Evolutionary conservation across 2,888 invertebrate species (phyloP).

Genomic region (Teleogryllus oceanicus): DNA sequence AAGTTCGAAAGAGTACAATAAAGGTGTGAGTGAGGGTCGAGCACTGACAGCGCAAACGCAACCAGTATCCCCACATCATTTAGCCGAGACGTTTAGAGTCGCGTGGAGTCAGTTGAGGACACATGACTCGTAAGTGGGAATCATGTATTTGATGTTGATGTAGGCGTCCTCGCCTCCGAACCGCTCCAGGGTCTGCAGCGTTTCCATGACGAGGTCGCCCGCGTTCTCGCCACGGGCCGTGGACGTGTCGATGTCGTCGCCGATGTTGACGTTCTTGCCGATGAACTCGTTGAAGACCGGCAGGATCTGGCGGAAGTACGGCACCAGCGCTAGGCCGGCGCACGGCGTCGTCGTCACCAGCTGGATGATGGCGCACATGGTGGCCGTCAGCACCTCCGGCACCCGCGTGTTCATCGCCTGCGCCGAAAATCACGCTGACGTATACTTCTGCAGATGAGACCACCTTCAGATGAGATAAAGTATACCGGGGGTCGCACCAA

Average conservation of each 20-base stretch:
- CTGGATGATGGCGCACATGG: conserved; percentile 56
- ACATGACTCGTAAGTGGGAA: conserved; percentile 95
- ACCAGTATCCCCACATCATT: no score
- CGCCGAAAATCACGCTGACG: not conserved
- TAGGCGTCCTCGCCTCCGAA: conserved; percentile 95
- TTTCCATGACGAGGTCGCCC: conserved; percentile 87
- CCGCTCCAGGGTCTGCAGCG: conserved; percentile 82
- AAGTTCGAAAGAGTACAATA: no score
- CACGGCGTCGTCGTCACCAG: conserved; percentile 79
- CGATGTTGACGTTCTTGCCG: conserved; percentile 80
- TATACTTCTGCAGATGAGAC: no score
- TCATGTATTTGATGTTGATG: conserved; percentile 96
- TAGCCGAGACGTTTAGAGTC: no score
- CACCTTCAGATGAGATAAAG: no score
- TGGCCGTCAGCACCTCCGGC: conserved; percentile 12
- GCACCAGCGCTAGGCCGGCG: conserved; percentile 90
- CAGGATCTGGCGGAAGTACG: conserved; percentile 91
- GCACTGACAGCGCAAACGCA: no score
- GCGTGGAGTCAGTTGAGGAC: conserved; percentile 59
- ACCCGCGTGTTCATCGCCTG: conserved; percentile 18
- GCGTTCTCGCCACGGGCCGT: conserved; percentile 61
- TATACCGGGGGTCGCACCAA: no score
- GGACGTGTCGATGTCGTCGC: conserved; percentile 81
- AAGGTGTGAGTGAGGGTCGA: no score
- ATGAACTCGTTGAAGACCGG: conserved; percentile 87